These are phyloP conservation scores for Griposia aprilina DNA, from an alignment of 2,888 invertebrate species.

Conservation along the genomic window DNA sequence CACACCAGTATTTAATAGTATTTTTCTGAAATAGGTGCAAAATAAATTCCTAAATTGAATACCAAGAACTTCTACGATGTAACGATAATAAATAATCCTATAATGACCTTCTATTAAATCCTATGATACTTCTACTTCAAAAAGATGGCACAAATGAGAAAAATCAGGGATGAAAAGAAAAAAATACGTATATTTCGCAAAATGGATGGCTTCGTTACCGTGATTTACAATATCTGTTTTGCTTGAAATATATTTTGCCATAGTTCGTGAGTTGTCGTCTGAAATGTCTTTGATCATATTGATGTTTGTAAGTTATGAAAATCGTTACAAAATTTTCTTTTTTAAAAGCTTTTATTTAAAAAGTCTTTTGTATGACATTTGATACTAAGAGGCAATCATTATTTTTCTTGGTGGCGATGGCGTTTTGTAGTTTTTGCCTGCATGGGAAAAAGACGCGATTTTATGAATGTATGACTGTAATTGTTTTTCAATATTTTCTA, in stretches of 20 bases:
- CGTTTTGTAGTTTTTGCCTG: too few relatives aligned
- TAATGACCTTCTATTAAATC: conserved; percentile 22
- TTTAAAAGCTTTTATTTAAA: not conserved
- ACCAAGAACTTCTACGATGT: not conserved
- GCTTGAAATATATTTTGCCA: conserved; percentile 65
- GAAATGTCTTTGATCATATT: conserved; percentile 48
- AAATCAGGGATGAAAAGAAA: conserved; percentile 64
- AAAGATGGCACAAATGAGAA: conserved; percentile 56
- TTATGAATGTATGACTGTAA: too few relatives aligned
- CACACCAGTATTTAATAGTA: too few relatives aligned
- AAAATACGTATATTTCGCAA: conserved; percentile 67
- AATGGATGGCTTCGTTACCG: conserved; percentile 77
- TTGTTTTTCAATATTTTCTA: too few relatives aligned
- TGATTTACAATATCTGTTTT: conserved; percentile 77
- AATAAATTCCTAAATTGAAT: conserved; percentile 31
- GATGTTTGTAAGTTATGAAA: conserved; percentile 57
- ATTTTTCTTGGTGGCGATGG: not conserved
- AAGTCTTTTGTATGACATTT: not conserved
- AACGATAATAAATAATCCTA: conserved; percentile 39
- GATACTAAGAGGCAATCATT: not conserved
- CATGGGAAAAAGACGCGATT: too few relatives aligned
- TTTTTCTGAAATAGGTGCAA: too few relatives aligned
- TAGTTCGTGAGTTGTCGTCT: conserved; percentile 41
- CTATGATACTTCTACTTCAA: conserved; percentile 24
- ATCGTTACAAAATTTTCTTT: conserved; percentile 3